Base-by-base conservation (phyloP, 2,888 invertebrate genomes). In the Melinaea marsaeus region DNA sequence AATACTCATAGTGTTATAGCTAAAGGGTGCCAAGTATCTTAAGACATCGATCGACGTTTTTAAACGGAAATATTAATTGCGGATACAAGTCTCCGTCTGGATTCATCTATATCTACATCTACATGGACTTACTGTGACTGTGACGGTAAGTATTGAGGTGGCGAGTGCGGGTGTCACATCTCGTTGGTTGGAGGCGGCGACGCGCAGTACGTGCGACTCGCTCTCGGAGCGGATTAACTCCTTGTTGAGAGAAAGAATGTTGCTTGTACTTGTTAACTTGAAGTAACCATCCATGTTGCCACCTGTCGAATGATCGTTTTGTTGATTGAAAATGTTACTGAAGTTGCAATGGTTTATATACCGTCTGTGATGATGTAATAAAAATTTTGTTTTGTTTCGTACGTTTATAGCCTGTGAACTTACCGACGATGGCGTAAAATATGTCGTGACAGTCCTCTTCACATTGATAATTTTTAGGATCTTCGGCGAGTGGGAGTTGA, bases 161-260 rank as follows among this genome's bases (percentile, higher is more conserved):
- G 78, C 37, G 13, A 83, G 75, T 4, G 80, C 72, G 35, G 72
- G 67, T 9, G 75, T 76, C 13, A 76, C 76, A 5, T 78, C 74
- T 1, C 72, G 76, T 1, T 79, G 72, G 77, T 92, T 92, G 63
- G 92, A 88, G 4, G 93, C 92, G 0, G 89, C 88, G 2, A 94
- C 79, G 5, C 76, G 70, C 22, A 94, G 74, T 0, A 73, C 76
- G 74, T 92, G 89, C 1, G 72, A 69, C 0, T 74, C 74, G 45
- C 77, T 72, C 5, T 73, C 74, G 63, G 86, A 86, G 57, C 93
- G 90, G 76, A 92, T 84, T 70, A 94, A 77, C 55, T 75, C 75
- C 1, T 71, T 70, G 2, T 66, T 72, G 55, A 92, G 72, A 57
- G 74, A 80, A 37, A 93, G 70, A 0, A 74, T 70, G 70, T 91